These are phyloP conservation scores for Scomberomorus guttatus DNA, from an alignment of 2,797 vertebrate species.

Conservation along the genomic window DNA sequence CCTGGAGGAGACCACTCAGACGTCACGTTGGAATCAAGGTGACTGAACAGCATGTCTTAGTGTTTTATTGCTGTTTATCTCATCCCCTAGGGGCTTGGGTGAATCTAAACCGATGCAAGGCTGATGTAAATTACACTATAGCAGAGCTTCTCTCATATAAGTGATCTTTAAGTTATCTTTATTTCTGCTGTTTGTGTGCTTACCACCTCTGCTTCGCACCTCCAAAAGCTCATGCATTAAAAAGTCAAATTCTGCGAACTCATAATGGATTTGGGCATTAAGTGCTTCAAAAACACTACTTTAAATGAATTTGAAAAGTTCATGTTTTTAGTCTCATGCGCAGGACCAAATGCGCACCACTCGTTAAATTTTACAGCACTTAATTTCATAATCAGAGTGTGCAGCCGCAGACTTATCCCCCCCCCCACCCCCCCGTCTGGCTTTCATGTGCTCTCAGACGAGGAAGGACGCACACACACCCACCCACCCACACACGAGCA, in stretches of 20 bases:
- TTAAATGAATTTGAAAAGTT: conserved; percentile 3
- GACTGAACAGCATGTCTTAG: background rate
- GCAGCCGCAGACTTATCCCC: conserved; percentile 34
- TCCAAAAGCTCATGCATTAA: background rate
- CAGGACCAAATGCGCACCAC: background rate
- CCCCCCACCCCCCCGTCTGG: conserved; percentile 17
- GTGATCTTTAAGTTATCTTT: background rate
- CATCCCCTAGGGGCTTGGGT: background rate
- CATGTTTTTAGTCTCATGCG: background rate
- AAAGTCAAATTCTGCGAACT: conserved; percentile 7
- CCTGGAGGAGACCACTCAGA: background rate
- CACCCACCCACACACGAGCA: conserved; percentile 44
- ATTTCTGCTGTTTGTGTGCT: background rate
- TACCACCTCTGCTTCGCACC: background rate
- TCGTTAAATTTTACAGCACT: conserved; percentile 31
- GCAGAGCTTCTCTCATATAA: background rate
- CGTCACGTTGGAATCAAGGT: conserved; percentile 7
- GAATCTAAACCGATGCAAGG: background rate
- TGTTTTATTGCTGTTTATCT: conserved; percentile 15
- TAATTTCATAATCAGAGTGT: conserved; percentile 30
- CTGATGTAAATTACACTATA: background rate
- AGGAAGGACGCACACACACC: conserved; percentile 25
- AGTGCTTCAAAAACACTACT: background rate
- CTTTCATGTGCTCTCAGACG: conserved; percentile 61
- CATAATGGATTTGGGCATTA: background rate